Evolutionary conservation across 64 coral and sea anemone species (phyloP).

Genomic region (Montipora cactus): DNA sequence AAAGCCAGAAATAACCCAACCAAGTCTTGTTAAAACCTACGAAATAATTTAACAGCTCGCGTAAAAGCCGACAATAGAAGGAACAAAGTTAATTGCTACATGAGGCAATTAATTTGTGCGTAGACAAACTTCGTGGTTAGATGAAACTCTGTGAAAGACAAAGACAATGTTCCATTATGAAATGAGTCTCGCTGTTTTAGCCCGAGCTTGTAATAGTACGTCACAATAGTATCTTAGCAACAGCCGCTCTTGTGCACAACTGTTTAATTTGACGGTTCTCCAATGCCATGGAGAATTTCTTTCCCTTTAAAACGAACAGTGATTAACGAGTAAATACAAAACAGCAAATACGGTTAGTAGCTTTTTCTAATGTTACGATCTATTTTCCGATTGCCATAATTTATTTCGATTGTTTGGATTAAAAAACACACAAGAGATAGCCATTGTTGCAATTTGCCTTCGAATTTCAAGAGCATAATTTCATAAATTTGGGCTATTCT

Average conservation of each 20-base stretch:
- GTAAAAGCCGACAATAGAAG: background rate
- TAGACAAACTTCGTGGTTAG: background rate
- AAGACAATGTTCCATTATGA: background rate
- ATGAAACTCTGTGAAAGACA: constrained; percentile 14
- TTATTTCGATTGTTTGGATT: background rate
- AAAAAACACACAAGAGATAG: background rate
- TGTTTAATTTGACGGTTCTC: no score
- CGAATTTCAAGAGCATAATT: constrained; percentile 33
- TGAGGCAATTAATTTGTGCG: constrained; percentile 8
- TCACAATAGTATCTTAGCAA: constrained; percentile 40
- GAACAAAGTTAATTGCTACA: constrained; percentile 29
- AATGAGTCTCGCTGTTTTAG: background rate
- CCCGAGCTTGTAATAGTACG: background rate
- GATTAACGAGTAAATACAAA: constrained; percentile 35
- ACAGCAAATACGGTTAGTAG: background rate
- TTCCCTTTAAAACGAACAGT: background rate
- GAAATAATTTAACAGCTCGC: constrained; percentile 26
- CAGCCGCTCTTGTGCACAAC: background rate
- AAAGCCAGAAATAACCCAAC: background rate
- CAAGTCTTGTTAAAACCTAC: background rate
- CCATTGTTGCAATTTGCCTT: background rate
- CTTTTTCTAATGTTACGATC: background rate
- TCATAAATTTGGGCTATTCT: constrained; percentile 7
- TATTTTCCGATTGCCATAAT: background rate
- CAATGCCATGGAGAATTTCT: constrained; percentile 12